Conservation (phyloP, 2,113 vertebrate genomes). For the Himantopus leucocephalus region DNA sequence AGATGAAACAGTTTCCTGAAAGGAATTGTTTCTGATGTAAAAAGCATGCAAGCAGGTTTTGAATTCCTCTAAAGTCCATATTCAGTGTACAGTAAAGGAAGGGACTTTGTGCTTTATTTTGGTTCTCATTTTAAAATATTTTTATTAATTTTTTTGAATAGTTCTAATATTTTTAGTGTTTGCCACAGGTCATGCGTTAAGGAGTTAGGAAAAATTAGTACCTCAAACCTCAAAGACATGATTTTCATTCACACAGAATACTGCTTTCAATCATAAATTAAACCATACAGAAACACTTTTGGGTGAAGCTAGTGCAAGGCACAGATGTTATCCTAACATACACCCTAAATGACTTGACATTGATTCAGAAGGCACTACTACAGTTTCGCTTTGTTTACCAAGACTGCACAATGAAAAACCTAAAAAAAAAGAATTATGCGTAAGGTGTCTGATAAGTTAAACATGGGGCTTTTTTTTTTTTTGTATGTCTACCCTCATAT, state of each 20-base stretch:
- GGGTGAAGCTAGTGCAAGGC: background rate
- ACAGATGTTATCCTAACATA: background rate
- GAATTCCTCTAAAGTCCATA: background rate
- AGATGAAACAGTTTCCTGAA: conserved; percentile 12
- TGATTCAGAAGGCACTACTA: background rate
- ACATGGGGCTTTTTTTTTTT: background rate
- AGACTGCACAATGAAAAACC: background rate
- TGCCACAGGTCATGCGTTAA: background rate
- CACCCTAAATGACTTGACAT: background rate
- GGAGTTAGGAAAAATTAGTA: background rate
- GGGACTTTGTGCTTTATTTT: background rate
- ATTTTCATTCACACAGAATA: background rate
- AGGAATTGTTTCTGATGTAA: background rate
- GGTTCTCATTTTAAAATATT: background rate
- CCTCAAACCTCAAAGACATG: background rate
- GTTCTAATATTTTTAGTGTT: background rate
- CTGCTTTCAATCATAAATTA: background rate
- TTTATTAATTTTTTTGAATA: background rate
- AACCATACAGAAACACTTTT: background rate
- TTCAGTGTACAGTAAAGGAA: background rate
- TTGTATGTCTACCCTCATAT: background rate
- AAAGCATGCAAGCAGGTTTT: background rate
- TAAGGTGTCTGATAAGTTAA: background rate
- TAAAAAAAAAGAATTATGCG: background rate
- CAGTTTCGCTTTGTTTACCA: background rate